phyloP scores from a whole-genome alignment of 2,888 invertebrate species.

The Heteropelma amictum region DNA sequence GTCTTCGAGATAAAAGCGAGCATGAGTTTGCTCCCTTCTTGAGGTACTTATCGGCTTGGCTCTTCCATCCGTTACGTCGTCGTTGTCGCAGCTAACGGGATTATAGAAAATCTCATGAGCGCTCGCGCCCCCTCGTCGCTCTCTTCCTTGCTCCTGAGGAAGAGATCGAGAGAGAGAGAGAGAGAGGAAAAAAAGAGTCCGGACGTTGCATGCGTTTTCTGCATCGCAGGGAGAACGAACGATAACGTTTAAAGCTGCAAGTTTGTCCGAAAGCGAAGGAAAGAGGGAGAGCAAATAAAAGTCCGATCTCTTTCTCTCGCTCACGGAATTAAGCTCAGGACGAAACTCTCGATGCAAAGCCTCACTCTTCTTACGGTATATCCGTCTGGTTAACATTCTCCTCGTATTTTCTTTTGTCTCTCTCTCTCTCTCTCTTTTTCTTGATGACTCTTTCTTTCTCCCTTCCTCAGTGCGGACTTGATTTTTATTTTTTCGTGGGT shows the following conservation, averaged over 20 bases:
- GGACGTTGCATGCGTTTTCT: conserved; percentile 43
- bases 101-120: conserved; percentile 42
- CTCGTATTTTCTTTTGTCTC: neutral
- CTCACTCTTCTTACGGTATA: conserved; percentile 50
- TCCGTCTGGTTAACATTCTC: conserved; percentile 49
- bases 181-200: neutral
- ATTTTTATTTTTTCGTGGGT: conserved; percentile 13
- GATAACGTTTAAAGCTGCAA: conserved; percentile 48
- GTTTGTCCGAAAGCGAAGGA: conserved; percentile 31
- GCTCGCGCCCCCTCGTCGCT: conserved; percentile 48
- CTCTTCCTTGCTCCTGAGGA: neutral
- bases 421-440: neutral
- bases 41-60: conserved; percentile 45
- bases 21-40: conserved; percentile 11
- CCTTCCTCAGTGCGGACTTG: neutral
- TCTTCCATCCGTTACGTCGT: conserved; percentile 34
- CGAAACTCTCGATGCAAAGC: conserved; percentile 48
- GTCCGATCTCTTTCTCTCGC: conserved; percentile 8
- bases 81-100: conserved; percentile 49
- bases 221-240: conserved; percentile 48
- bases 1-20: conserved; percentile 11
- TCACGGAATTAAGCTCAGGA: conserved; percentile 39
- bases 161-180: neutral
- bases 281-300: conserved; percentile 8
- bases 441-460: neutral